These are phyloP conservation scores for Platycheirus albimanus DNA, from an alignment of 2,888 invertebrate genomes.

Conservation along the genomic window DNA sequence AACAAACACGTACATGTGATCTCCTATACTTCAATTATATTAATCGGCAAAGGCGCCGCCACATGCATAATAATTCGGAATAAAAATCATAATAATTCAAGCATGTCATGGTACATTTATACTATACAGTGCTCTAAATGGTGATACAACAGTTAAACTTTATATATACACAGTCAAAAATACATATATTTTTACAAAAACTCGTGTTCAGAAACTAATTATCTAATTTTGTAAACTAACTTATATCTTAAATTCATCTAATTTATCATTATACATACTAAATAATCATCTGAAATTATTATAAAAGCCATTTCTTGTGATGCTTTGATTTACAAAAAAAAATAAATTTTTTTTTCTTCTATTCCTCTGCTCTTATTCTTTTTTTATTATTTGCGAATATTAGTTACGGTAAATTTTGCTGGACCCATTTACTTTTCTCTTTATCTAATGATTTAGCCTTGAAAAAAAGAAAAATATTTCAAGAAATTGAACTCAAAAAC, in stretches of 20 bases:
- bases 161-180: background rate
- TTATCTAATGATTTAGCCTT: background rate
- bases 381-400: too few relatives aligned
- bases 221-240: background rate
- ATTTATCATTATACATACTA: too few relatives aligned
- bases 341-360: too few relatives aligned
- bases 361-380: too few relatives aligned
- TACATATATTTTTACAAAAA: background rate
- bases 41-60: conserved; percentile 3
- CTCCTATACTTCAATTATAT: background rate
- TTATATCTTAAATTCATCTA: too few relatives aligned
- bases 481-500: background rate
- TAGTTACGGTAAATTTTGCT: too few relatives aligned
- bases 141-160: background rate
- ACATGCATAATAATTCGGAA: background rate
- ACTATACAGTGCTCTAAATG: background rate
- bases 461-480: background rate
- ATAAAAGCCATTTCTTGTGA: too few relatives aligned
- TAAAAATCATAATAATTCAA: background rate
- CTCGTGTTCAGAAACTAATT: background rate
- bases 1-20: background rate
- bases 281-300: too few relatives aligned
- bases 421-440: background rate
- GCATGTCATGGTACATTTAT: background rate
- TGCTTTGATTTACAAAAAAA: too few relatives aligned